phyloP scores from a whole-genome alignment of 1,140 invertebrate species.

The Macrobrachium rosenbergii region DNA sequence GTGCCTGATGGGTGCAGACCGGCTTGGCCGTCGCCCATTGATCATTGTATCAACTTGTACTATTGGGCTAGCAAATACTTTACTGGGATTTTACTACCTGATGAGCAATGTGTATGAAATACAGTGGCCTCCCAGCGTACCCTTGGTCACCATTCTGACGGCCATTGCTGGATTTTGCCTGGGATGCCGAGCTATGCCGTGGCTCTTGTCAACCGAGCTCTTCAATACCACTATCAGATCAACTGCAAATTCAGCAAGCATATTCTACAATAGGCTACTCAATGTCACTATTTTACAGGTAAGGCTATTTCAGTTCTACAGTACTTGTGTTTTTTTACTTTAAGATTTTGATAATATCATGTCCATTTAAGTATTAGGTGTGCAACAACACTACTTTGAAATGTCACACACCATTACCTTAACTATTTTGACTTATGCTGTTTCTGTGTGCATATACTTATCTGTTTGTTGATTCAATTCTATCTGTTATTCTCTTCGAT shows the following conservation, averaged over 20 bases:
- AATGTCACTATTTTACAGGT: constrained; percentile 53
- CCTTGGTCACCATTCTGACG: constrained; percentile 36
- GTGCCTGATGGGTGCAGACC: constrained; percentile 43
- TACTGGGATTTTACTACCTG: constrained; percentile 37
- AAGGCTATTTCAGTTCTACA: not conserved
- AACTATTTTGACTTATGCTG: too few relatives aligned
- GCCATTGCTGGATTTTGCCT: constrained; percentile 44
- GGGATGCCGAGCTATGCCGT: constrained; percentile 56
- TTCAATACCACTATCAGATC: constrained; percentile 62
- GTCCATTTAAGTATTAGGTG: too few relatives aligned
- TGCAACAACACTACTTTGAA: too few relatives aligned
- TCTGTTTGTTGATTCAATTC: too few relatives aligned
- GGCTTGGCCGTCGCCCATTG: constrained; percentile 36
- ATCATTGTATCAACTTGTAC: constrained; percentile 29
- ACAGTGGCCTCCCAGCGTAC: constrained; percentile 41
- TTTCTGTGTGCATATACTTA: too few relatives aligned
- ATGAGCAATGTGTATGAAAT: constrained; percentile 5
- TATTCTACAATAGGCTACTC: constrained; percentile 58
- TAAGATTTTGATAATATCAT: too few relatives aligned
- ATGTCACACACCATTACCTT: too few relatives aligned
- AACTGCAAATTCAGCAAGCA: constrained; percentile 37
- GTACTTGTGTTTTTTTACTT: too few relatives aligned
- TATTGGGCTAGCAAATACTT: constrained; percentile 31
- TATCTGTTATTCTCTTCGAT: too few relatives aligned
- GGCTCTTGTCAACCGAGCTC: constrained; percentile 45